Base-by-base conservation (phyloP, 2,113 vertebrate species). In the Erythrocebus patas region DNA sequence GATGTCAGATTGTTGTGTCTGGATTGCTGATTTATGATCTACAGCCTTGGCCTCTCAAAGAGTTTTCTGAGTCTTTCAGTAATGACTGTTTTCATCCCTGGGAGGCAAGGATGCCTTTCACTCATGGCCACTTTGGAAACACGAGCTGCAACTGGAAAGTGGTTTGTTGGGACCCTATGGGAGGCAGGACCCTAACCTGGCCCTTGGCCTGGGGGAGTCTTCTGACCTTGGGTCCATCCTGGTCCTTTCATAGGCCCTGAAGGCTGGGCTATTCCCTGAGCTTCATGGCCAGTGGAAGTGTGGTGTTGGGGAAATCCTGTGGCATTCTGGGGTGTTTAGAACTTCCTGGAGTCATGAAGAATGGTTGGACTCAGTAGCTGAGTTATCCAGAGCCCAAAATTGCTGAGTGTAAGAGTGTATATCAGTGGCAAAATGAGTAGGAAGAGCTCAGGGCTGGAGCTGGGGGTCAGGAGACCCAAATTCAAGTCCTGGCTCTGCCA, bases 1-100 rank as follows among this genome's bases (percentile, higher is more conserved):
- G 80, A 94, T 17, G 43, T 97, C 97, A 91, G 72, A 92, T 95
- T 97, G 97, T 97, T 97, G 97, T 96, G 93, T 97, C 96, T 97
- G 92, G 84, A 80, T 95, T 93, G 86, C 75, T 96, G 97, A 98
- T 97, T 97, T 97, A 93, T 87, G 92, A 59, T 90, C 45, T 48
- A 82, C 8, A 91, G 80, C 73, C 64, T 92, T 79, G 96, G 85
- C 91, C 86, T 97, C 73, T 94, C 50, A 55, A 78, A 96, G 93
- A 91, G 79, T 93, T 97, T 97, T 97, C 79, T 52, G 97, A 97
- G 93, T 89, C 61, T 72, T 97, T 90, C 76, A 87, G 73, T 89
- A 80, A 90, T 92, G 45, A 55, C 81, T 55, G 8, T 85, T 94
- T 94, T 95, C 27, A 95, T 81, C 38, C 70, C 79, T 91, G 89